phyloP scores from a whole-genome alignment of 2,888 invertebrate genomes.

The Trachelus iudaicus region DNA sequence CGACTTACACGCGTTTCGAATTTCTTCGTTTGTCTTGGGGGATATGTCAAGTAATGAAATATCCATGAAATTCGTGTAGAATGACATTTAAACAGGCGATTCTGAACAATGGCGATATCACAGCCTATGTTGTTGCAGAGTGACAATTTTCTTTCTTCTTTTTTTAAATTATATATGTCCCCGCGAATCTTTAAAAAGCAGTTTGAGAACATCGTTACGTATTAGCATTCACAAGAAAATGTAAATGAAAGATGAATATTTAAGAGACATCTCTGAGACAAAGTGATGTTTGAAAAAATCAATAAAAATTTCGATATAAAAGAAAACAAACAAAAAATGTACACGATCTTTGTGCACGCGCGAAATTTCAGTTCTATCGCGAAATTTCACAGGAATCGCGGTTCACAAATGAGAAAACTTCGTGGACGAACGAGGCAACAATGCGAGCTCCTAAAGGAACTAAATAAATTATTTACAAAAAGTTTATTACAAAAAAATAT shows the following conservation, averaged over 20 bases:
- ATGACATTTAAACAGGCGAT: background rate
- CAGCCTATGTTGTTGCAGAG: constrained; percentile 44
- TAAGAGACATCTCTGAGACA: background rate
- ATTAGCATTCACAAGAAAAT: constrained; percentile 11
- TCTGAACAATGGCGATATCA: constrained; percentile 40
- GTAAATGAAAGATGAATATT: constrained; percentile 15
- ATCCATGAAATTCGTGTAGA: background rate
- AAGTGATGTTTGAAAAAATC: background rate
- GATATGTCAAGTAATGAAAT: constrained; percentile 2
- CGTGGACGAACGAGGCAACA: background rate
- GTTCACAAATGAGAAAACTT: background rate
- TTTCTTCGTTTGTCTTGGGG: background rate
- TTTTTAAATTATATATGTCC: constrained; percentile 36
- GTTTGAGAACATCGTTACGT: constrained; percentile 24
- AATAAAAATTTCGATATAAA: background rate
- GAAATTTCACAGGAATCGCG: background rate
- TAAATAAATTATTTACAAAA: constrained; percentile 19
- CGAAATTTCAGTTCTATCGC: background rate
- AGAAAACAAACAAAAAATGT: background rate
- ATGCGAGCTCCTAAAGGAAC: background rate
- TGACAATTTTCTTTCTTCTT: constrained; percentile 31
- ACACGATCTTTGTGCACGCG: background rate
- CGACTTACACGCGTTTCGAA: background rate
- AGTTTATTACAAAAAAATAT: background rate
- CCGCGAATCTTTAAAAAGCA: constrained; percentile 23